phyloP scores from a whole-genome alignment of 2,888 invertebrate genomes.

The Sarcophaga caerulescens region DNA sequence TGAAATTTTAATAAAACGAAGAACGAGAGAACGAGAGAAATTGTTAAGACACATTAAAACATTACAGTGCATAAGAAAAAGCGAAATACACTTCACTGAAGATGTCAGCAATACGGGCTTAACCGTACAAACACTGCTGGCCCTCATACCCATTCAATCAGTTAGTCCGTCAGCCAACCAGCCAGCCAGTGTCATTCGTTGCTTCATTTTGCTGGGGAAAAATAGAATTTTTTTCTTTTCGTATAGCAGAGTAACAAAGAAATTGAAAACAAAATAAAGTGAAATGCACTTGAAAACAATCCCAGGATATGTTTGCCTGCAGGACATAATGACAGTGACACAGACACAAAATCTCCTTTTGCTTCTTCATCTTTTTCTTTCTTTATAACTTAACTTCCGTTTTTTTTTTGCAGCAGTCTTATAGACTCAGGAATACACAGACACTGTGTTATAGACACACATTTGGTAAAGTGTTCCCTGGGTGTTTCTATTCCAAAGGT shows the following conservation, averaged over 20 bases:
- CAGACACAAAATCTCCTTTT: conserved; percentile 43
- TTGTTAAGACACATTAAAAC: conserved; percentile 50
- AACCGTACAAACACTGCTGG: neutral
- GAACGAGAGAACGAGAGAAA: neutral
- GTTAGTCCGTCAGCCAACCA: neutral
- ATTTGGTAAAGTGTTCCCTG: neutral
- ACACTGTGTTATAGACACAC: neutral
- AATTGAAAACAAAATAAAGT: conserved; percentile 25
- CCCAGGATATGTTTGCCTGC: conserved; percentile 64
- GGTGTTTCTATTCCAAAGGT: neutral
- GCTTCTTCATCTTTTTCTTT: neutral
- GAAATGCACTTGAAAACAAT: conserved; percentile 62
- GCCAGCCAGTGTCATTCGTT: too few species aligned
- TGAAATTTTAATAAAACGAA: neutral
- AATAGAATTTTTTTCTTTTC: neutral
- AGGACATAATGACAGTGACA: conserved; percentile 67
- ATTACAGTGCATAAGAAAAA: conserved; percentile 19
- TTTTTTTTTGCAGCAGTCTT: neutral
- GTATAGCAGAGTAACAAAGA: conserved; percentile 46
- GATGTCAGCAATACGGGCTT: conserved; percentile 62
- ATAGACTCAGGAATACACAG: neutral
- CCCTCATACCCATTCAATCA: neutral
- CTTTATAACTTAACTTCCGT: conserved; percentile 24
- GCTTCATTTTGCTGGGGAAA: neutral
- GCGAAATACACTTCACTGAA: conserved; percentile 49